Evolutionary conservation across 2,797 vertebrate species (phyloP).

Genomic region (Ciconia nigra): DNA sequence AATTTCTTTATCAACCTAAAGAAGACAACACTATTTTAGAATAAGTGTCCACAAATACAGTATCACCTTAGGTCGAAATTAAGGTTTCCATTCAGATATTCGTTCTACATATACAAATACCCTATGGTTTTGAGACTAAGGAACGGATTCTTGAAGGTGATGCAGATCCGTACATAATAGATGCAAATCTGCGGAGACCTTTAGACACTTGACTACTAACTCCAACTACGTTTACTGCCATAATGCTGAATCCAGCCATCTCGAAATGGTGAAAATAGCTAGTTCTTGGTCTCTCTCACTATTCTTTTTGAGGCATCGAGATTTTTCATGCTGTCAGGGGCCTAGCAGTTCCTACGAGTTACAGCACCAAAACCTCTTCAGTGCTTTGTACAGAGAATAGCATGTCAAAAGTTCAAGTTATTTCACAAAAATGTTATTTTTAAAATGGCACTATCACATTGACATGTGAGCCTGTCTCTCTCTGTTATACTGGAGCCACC

Average conservation of each 20-base stretch:
- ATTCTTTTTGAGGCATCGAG: not conserved
- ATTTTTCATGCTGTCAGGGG: not conserved
- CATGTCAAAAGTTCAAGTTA: not conserved
- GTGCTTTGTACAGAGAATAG: not conserved
- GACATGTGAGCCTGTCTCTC: not conserved
- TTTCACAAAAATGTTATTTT: not conserved
- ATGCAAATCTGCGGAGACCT: not conserved
- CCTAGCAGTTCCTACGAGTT: not conserved
- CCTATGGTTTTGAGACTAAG: not conserved
- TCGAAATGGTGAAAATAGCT: not conserved
- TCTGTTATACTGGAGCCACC: not conserved
- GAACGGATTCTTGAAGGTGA: not conserved
- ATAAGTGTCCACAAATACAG: not conserved
- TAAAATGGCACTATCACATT: not conserved
- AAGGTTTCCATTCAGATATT: not conserved
- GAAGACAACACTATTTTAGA: not conserved
- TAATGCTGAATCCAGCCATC: not conserved
- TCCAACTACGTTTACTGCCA: not conserved
- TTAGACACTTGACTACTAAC: not conserved
- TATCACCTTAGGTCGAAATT: not conserved
- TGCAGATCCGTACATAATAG: not conserved
- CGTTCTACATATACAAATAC: not conserved
- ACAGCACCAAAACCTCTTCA: not conserved
- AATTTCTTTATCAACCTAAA: slow-evolving; percentile 92
- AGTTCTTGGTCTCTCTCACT: not conserved